These are phyloP conservation scores for Protosalanx chinensis DNA, from an alignment of 2,797 vertebrate genomes.

Conservation along the genomic window DNA sequence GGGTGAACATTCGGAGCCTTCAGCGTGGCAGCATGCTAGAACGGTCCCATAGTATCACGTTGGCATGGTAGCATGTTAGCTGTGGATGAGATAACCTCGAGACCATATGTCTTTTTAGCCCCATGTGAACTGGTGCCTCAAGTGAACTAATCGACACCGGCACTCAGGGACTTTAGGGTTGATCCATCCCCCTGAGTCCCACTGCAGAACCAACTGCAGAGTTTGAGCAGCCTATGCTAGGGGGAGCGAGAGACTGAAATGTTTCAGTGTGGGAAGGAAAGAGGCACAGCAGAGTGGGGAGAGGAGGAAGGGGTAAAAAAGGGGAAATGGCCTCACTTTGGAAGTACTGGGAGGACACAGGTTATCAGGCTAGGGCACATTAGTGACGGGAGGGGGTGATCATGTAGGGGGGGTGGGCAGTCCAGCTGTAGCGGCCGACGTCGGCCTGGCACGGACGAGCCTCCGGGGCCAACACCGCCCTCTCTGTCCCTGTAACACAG, in stretches of 20 bases:
- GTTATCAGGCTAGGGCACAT: neutral
- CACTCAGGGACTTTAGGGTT: too few species aligned
- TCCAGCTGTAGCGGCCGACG: slow-evolving; percentile 81
- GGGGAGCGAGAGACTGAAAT: neutral
- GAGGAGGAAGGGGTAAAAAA: slow-evolving; percentile 30
- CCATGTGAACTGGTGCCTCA: neutral
- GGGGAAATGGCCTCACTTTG: too few species aligned
- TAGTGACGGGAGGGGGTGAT: neutral
- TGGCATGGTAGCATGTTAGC: neutral
- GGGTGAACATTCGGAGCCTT: neutral
- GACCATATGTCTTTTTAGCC: neutral
- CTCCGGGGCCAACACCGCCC: slow-evolving; percentile 79
- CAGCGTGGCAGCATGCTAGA: neutral
- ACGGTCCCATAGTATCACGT: neutral
- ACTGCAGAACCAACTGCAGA: too few species aligned
- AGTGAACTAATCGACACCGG: neutral
- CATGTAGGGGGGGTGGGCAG: neutral
- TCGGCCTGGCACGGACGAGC: slow-evolving; percentile 88
- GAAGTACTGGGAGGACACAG: too few species aligned
- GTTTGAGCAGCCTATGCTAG: slow-evolving; percentile 1
- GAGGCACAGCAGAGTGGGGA: slow-evolving; percentile 25
- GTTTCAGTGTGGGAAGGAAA: slow-evolving; percentile 3
- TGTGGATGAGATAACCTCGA: neutral
- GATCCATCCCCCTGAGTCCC: too few species aligned
- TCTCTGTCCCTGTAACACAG: slow-evolving; percentile 72